Evolutionary conservation across 2,113 vertebrate genomes (phyloP), one percentile per base, ranked within the genome.

Genomic region (Dissostichus mawsoni): DNA sequence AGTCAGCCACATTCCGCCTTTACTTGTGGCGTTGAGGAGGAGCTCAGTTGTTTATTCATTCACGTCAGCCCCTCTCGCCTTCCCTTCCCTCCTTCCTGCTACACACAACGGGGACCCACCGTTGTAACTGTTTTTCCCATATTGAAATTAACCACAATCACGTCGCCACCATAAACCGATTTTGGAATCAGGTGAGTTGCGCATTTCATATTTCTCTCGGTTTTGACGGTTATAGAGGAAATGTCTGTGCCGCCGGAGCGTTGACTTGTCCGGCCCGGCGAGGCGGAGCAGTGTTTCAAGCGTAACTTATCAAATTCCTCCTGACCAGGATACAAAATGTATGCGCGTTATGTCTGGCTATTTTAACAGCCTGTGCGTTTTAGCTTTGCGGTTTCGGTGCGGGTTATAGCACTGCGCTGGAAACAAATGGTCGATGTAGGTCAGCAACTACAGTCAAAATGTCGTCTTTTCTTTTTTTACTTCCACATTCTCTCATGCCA

Each of bases 181-280:
- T 95, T 93, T 94, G 95, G 95, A 94, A 93, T 57, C 94, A 93
- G 95, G 95, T 95, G 89, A 95, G 95, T 94, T 41, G 5, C 7
- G 76, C 53, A 82, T 70, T 70, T 90, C 18, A 44, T 71, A 13
- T 85, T 16, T 68, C 67, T 81, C n/a, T 68, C 41, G 50, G 56
- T 74, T 23, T 44, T 41, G 62, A 45, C 64, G 53, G 16, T 41
- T 20, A 71, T 17, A 18, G 63, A 68, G 61, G 69, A 45, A 58
- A 74, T 18, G 4, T 47, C 1, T 66, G 14, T 14, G 59, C 57
- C 18, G 82, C 51, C 16, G 78, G 82, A 76, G 89, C 77, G 69
- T 67, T 72, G 80, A 92, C 82, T 92, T 82, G 87, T 86, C 89
- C 87, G 87, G 89, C 74, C 86, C 89, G 88, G 89, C 78, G 83